Evolutionary conservation across 1,140 invertebrate species (phyloP), one percentile per base, ranked within the genome.

Genomic region (Leptinotarsa undecemlineata): DNA sequence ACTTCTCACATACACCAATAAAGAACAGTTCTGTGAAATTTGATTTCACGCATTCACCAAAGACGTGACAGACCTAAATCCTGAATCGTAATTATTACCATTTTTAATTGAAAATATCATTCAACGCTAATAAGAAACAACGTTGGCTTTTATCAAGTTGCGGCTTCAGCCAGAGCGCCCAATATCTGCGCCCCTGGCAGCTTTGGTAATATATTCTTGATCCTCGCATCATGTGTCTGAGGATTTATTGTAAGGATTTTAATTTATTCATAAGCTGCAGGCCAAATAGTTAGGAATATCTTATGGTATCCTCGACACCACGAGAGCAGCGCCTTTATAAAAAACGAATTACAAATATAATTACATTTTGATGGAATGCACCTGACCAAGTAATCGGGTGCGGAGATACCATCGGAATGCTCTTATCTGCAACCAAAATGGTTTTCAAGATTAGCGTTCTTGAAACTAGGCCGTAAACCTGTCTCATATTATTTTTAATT

Each of bases 171-270:
- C 33, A 42, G 33, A 57, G 51, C 51, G 51, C 51, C 51, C 51
- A 57, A 57, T 57, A 57, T 57, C n/a, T 57, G 51, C 72, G 75
- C 73, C 76, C 72, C 77, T 81, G 81, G 78, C 80, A 75, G 51
- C 68, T 69, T 63, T 71, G 76, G 80, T 82, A 80, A 80, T 80
- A 78, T 80, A 80, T 81, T 81, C 79, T 77, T 81, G 79, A 79
- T 81, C 75, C 70, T 74, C 74, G 70, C 73, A 76, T 77, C 76
- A 75, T 72, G 60, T 64, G 61, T 64, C 79, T 75, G 66, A 82
- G 77, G 82, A 83, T 83, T 83, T 83, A 83, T 83, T 80, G 81
- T 82, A 71, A 72, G 77, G 78, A 82, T 81, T 83, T 83, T 83
- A 83, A 83, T 83, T 83, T 83, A 83, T 83, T 82, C 82, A 79